These are phyloP conservation scores for Lacerta bilineata DNA, from an alignment of 2,797 vertebrate genomes.

Conservation along the genomic window DNA sequence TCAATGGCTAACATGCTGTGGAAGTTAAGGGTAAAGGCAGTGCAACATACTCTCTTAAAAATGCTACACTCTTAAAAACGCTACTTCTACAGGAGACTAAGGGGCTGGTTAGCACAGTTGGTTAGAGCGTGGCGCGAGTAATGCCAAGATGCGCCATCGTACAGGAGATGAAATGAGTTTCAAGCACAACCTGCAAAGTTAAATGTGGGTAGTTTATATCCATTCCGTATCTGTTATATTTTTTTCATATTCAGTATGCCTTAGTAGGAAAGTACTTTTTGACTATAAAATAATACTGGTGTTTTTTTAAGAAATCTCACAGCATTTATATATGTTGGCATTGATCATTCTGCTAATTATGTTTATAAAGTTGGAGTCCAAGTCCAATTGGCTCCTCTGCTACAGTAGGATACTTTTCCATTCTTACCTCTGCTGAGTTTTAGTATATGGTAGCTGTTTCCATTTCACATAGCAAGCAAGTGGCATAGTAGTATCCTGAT, in stretches of 20 bases:
- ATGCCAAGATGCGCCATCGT: not conserved
- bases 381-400: not conserved
- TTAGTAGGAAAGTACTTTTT: not conserved
- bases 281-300: not conserved
- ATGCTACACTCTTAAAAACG: not conserved
- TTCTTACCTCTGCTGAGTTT: not conserved
- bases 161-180: not conserved
- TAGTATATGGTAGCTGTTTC: not conserved
- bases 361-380: not conserved
- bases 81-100: not conserved
- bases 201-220: not conserved
- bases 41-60: no score
- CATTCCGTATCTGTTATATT: not conserved
- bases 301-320: not conserved
- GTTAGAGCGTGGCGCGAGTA: no score
- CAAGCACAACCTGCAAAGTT: not conserved
- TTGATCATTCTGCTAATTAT: not conserved
- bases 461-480: not conserved
- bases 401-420: not conserved
- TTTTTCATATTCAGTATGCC: not conserved
- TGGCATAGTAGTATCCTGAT: no score
- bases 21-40: not conserved
- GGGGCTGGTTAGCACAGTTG: no score
- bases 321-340: not conserved
- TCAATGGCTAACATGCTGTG: not conserved